phyloP scores from a whole-genome alignment of 2,113 vertebrate species.

The Diadophis punctatus region DNA sequence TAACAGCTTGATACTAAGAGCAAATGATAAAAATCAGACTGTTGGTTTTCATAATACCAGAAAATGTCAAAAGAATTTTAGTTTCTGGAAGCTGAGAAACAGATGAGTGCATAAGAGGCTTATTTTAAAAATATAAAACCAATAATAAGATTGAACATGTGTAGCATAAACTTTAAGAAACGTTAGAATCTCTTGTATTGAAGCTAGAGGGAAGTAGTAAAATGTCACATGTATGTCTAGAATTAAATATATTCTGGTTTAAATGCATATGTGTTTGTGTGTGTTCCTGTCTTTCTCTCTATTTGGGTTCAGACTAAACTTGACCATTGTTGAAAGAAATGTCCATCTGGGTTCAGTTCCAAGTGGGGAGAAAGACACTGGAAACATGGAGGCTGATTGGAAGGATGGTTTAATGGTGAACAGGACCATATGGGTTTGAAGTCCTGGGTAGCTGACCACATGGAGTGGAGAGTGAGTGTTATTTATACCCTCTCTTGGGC shows the following conservation, averaged over 20 bases:
- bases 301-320: background rate
- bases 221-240: background rate
- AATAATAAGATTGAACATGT: background rate
- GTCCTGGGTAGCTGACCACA: too few species aligned
- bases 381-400: too few species aligned
- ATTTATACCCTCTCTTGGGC: too few species aligned
- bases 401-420: too few species aligned
- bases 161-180: background rate
- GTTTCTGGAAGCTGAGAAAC: background rate
- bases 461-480: too few species aligned
- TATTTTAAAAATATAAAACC: background rate
- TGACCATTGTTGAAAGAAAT: too few species aligned
- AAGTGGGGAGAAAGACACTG: too few species aligned
- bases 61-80: slow-evolving; percentile 20
- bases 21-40: slow-evolving; percentile 24
- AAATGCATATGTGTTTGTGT: background rate
- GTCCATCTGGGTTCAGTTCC: too few species aligned
- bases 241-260: background rate
- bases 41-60: slow-evolving; percentile 31
- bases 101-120: background rate
- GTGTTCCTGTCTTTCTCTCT: background rate
- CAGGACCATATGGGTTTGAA: too few species aligned
- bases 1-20: background rate
- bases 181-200: background rate
- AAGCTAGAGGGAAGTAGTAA: background rate